These are phyloP conservation scores for Petrolisthes cinctipes DNA, from an alignment of 2,888 invertebrate genomes.

Conservation along the genomic window DNA sequence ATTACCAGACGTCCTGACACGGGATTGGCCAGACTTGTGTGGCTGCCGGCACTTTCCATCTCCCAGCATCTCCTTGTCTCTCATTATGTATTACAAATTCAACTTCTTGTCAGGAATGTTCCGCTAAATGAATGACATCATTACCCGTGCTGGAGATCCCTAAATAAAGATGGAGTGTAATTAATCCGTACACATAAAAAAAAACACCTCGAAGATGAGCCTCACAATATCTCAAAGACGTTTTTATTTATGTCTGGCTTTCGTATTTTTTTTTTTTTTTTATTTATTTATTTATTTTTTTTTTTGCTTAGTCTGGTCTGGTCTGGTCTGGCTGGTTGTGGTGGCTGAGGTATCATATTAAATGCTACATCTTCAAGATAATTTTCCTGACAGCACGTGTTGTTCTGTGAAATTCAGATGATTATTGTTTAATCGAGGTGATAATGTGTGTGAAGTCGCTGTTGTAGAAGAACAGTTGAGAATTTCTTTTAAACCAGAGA, in stretches of 20 bases:
- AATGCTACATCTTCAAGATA: constrained; percentile 24
- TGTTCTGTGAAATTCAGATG: constrained; percentile 18
- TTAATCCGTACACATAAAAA: background rate
- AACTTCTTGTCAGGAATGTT: constrained; percentile 49
- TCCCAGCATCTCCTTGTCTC: constrained; percentile 9
- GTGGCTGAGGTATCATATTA: constrained; percentile 19
- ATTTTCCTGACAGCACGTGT: constrained; percentile 29
- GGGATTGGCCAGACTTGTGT: constrained; percentile 33
- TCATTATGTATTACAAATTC: constrained; percentile 48
- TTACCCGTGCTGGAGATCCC: constrained; percentile 34
- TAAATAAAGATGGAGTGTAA: constrained; percentile 16
- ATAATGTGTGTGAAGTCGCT: constrained; percentile 20
- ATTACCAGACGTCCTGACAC: constrained; percentile 25
- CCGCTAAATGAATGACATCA: constrained; percentile 47
- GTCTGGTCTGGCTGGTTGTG: constrained; percentile 1
- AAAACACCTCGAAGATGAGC: background rate
- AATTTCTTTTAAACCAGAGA: background rate
- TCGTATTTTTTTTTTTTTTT: no score
- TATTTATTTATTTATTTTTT: no score
- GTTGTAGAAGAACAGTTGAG: constrained; percentile 5
- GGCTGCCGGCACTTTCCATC: constrained; percentile 45
- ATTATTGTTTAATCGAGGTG: constrained; percentile 37
- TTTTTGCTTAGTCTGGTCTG: background rate
- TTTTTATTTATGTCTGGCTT: no score
- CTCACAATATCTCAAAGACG: background rate